Base-by-base conservation (phyloP, 2,113 vertebrate genomes). In the Pithys albifrons region DNA sequence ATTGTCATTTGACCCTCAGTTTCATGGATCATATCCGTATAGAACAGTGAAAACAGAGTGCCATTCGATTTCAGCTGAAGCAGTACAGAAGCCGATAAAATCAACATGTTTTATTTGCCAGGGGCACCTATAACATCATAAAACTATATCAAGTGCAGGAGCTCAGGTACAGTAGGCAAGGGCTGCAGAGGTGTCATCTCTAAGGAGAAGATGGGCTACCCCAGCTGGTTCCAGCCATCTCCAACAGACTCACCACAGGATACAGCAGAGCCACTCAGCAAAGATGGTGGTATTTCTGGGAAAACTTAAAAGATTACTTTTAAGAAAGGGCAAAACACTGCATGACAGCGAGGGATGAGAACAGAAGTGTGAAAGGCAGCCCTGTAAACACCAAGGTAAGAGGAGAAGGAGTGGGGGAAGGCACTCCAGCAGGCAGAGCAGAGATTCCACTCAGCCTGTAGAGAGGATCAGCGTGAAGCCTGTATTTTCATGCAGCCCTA, bases 181-280 rank as follows among this genome's bases (percentile, higher is more conserved):
- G 7, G 8, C 17, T 80, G 13, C 45, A 64, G 39, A 29, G 3
- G 2, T 37, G 19, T 9, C 12, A 19, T 59, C 23, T 48, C 19
- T 29, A n/a, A 73, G 18, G 15, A 70, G 33, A 19, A 7, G 2
- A 2, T 1, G 19, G 14, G 1, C 19, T 74, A 9, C 2, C 5
- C 17, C 12, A 24, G 61, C 14, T 35, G 14, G 4, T 51, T 74
- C 61, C n/a, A 51, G 19, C 7, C 6, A 2, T 17, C 41, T 84
- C 20, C 58, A 58, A 4, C 8, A 7, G 35, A 29, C 12, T 4
- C 46, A 48, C 5, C 6, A n/a, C 4, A 31, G 22, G 57, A 52
- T 19, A 57, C 7, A 76, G 51, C 27, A 87, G 41, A 48, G n/a
- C n/a, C 16, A 8, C 31, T 52, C 29, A 37, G 13, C 29, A 57